Conservation (phyloP, 1,140 invertebrate species). For the Philotrypesis tridentata region DNA sequence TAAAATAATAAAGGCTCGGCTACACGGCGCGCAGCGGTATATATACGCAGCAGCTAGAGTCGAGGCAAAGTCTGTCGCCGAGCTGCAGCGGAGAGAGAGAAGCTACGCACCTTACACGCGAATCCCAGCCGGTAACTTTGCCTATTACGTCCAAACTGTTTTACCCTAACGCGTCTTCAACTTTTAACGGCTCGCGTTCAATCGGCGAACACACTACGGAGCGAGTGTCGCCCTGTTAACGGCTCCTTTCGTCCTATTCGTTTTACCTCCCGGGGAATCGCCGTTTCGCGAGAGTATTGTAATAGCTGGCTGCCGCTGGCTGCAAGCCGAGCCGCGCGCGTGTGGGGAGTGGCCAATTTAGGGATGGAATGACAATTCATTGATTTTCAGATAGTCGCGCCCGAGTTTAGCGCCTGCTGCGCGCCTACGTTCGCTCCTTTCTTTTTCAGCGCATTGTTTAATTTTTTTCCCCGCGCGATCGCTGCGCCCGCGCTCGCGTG, state of each 20-base stretch:
- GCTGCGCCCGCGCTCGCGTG: too few species aligned
- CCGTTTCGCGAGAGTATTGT: background rate
- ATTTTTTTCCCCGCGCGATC: too few species aligned
- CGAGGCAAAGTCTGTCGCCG: conserved; percentile 4
- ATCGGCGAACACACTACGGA: conserved; percentile 8
- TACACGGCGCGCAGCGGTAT: too few species aligned
- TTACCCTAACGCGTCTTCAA: conserved; percentile 68
- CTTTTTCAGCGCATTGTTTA: too few species aligned
- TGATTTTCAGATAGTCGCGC: too few species aligned
- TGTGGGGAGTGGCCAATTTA: too few species aligned
- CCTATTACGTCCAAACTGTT: conserved; percentile 70
- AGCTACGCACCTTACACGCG: background rate
- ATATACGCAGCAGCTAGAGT: too few species aligned
- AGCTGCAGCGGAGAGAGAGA: conserved; percentile 27
- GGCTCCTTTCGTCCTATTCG: conserved; percentile 22
- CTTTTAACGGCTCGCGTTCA: conserved; percentile 65
- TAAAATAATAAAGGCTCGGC: conserved; percentile 70
- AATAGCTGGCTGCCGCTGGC: background rate
- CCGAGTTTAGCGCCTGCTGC: too few species aligned
- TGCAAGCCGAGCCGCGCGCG: too few species aligned
- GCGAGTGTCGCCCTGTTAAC: conserved; percentile 41
- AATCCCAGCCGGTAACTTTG: conserved; percentile 62
- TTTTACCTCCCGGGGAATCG: background rate
- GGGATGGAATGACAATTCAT: too few species aligned
- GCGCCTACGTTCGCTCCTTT: too few species aligned